These are phyloP conservation scores for Iphiclides podalirius DNA, from an alignment of 2,888 invertebrate species.

Conservation along the genomic window DNA sequence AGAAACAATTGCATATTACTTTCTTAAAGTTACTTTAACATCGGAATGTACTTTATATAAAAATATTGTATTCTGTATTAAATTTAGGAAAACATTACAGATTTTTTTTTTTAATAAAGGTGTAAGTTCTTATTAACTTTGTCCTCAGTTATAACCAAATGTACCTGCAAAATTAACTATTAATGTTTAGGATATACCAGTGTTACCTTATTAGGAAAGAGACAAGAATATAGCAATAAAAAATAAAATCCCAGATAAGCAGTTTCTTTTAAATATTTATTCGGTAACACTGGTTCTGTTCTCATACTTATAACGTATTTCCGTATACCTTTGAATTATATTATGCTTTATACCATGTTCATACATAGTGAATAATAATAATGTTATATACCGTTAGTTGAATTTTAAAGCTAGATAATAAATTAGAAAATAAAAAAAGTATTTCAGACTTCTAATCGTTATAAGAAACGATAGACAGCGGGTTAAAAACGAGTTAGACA, in stretches of 20 bases:
- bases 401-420: conserved; percentile 19
- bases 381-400: conserved; percentile 1
- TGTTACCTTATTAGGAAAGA: neutral
- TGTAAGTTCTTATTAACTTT: neutral
- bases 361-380: neutral
- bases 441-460: conserved; percentile 14
- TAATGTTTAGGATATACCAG: neutral
- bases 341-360: conserved; percentile 17
- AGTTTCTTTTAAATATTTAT: neutral
- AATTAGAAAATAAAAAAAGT: conserved; percentile 9
- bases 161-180: neutral
- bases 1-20: conserved; percentile 56
- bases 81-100: neutral
- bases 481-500: neutral
- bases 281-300: conserved; percentile 9
- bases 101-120: neutral
- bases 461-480: conserved; percentile 1
- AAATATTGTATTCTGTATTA: conserved; percentile 17
- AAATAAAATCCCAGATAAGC: neutral
- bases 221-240: neutral
- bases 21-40: conserved; percentile 30
- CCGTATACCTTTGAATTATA: conserved; percentile 3
- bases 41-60: conserved; percentile 35
- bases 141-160: neutral
- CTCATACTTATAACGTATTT: neutral